Base-by-base conservation (phyloP, 30 jellyfish, hydroid and myxozoan species). In the Aurelia aurita complex sp. Pacific region DNA sequence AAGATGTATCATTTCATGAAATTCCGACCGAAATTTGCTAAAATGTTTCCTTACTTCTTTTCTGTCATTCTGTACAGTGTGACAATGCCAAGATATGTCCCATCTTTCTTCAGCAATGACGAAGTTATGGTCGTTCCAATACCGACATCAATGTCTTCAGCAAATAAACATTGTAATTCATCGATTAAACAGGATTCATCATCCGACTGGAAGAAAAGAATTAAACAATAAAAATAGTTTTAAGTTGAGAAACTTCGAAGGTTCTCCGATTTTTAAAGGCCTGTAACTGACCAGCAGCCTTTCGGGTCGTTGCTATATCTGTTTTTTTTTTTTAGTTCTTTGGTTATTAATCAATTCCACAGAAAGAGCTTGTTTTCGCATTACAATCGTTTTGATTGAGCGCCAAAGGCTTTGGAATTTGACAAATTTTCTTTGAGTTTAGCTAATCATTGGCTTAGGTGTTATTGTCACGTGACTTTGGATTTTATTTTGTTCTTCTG, bases 81-180 rank as follows among this genome's bases (percentile, higher is more conserved):
- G 1, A 23, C 91, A 40, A 80, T 73, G 29, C 82, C 96, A 54
- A 61, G 46, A 46, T 78, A 88, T 4, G 62, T 17, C 32, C 96
- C 96, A 60, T 64, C 35, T n/a, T 79, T 40, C 59, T 69, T 60
- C 51, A 88, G 66, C 16, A 88, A 11, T 8, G 96, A 86, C 2
- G 91, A 64, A 4, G 53, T 38, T 17, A 79, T 55, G 0, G 77
- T 53, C 15, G 52, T 19, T n/a, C 88, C 88, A 40, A 62, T 65
- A 38, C 66, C 67, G 14, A 88, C 36, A 53, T 88, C 88, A 23
- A 88, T 50, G 40, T 88, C 91, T 42, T 54, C 77, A 8, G 91
- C 96, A 79, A 88, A 88, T 1, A 88, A 61, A 18, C 38, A 57
- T 68, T 88, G 91, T 64, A 88, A 11, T 52, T 64, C 90, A 32